These are phyloP conservation scores for Drosophila biarmipes DNA, from an alignment of 1,140 invertebrate species.

Conservation along the genomic window DNA sequence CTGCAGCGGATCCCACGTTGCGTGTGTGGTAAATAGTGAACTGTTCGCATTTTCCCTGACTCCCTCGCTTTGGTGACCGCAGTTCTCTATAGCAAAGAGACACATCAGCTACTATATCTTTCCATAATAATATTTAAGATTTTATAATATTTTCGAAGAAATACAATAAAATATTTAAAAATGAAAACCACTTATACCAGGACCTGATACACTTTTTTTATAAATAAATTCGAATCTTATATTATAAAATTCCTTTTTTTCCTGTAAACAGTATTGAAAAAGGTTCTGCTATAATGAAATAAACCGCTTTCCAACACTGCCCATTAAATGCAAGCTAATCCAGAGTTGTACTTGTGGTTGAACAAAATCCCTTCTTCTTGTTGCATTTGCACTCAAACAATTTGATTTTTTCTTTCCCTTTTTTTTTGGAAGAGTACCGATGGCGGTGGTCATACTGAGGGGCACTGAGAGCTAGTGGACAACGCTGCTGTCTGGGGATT, in stretches of 20 bases:
- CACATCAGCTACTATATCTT: not conserved
- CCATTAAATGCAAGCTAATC: not conserved
- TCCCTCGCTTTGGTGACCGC: conserved; percentile 10
- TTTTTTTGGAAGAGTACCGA: conserved; percentile 9
- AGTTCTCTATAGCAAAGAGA: conserved; percentile 9
- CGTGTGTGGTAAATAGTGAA: conserved; percentile 73
- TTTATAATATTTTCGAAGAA: not conserved
- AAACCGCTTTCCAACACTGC: not conserved
- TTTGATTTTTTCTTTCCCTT: conserved; percentile 12
- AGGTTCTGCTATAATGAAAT: too few species aligned
- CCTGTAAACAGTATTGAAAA: too few species aligned
- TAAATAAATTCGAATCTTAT: too few species aligned
- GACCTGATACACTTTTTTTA: too few species aligned
- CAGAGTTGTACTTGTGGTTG: not conserved
- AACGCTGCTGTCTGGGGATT: conserved; percentile 57
- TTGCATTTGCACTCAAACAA: conserved; percentile 35
- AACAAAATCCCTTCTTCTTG: not conserved
- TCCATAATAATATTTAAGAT: not conserved
- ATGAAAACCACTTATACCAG: too few species aligned
- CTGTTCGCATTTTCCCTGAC: conserved; percentile 51
- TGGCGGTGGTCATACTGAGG: not conserved
- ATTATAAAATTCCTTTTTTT: too few species aligned
- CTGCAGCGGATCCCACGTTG: conserved; percentile 46
- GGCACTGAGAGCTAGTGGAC: conserved; percentile 22
- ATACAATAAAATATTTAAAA: too few species aligned